Evolutionary conservation across 2,797 vertebrate genomes (phyloP), one percentile per base, ranked within the genome.

Genomic region (Pagetopsis macropterus): DNA sequence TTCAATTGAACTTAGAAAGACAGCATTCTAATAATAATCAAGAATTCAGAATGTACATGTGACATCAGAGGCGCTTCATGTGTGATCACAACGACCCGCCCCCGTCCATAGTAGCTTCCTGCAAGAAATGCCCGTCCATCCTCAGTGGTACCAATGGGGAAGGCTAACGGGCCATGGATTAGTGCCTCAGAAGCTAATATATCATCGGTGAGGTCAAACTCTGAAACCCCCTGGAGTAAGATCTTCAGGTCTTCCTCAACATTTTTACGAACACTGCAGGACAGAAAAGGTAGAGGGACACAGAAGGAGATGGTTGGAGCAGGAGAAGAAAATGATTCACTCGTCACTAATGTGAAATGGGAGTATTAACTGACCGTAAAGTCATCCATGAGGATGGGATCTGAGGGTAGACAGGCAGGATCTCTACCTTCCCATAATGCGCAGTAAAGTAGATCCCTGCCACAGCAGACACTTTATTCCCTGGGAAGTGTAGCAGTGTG

Each of bases 391-490:
- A 95, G 2, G 89, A 84, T 5, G 96, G 95, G 45, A 96, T 92
- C 60, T 93, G 70, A 27, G 84, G 90, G 52, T 92, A 92, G 55
- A 96, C 86, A 4, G 92, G 84, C 60, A 94, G 78, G 10, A 9
- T 49, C 21, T 88, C 89, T 14, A 0, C 41, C 4, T 84, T 70
- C 4, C 76, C 93, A 0, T 0, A 2, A 61, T 72, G 85, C 21
- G 92, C 72, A 0, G 95, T 93, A 72, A 96, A 94, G 82, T 95
- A 95, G 46, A 96, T 92, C 2, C 96, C 96, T 1, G 95, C 91
- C 65, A 95, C 92, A 12, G 94, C 91, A 37, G 89, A 92, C 45
- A 96, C 89, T 70, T 90, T 92, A 72, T 96, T 97, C 13, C 95
- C 96, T 0, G 89, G 89, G 76, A 96, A 97, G 1, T 40, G 67